These are phyloP conservation scores for Conchocele bisecta DNA, from an alignment of 2,888 invertebrate species.

Conservation along the genomic window DNA sequence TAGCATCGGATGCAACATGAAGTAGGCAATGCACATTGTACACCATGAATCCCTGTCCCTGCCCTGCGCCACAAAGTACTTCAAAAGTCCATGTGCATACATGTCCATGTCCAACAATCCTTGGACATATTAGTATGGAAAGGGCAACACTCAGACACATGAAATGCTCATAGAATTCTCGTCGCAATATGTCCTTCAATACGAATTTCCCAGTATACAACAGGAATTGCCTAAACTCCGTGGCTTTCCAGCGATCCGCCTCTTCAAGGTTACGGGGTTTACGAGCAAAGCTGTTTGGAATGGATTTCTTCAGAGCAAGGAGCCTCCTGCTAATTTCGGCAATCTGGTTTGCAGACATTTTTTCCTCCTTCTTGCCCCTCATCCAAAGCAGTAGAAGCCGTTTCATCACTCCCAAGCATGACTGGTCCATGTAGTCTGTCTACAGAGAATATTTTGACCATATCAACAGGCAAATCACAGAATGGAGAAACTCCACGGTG, in stretches of 20 bases:
- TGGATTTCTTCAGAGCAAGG: not conserved
- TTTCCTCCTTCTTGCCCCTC: conserved; percentile 45
- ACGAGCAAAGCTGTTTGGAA: conserved; percentile 64
- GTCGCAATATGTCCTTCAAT: conserved; percentile 3
- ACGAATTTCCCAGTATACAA: conserved; percentile 7
- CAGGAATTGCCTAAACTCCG: conserved; percentile 49
- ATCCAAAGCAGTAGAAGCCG: conserved; percentile 67
- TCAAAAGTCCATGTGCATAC: conserved; percentile 45
- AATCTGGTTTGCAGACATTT: conserved; percentile 7
- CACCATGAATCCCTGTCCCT: not conserved
- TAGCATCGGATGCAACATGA: conserved; percentile 16
- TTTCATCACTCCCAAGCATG: conserved; percentile 72
- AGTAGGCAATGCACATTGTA: conserved; percentile 17
- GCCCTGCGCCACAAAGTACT: conserved; percentile 63
- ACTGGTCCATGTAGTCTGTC: conserved; percentile 76
- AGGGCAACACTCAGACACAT: conserved; percentile 18
- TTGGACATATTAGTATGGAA: conserved; percentile 23
- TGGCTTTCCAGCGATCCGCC: conserved; percentile 69
- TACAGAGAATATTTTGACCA: conserved; percentile 67
- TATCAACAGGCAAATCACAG: conserved; percentile 48
- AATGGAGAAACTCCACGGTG: conserved; percentile 54
- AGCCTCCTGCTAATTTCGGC: not conserved
- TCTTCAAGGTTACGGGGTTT: conserved; percentile 64
- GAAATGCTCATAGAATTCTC: conserved; percentile 11
- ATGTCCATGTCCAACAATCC: conserved; percentile 4